Percentiles rank a stretch among this genome's conserved stretches.
Evolutionary conservation across 2,797 vertebrate genomes (phyloP).

Genomic region (Phrynocephalus forsythii): DNA sequence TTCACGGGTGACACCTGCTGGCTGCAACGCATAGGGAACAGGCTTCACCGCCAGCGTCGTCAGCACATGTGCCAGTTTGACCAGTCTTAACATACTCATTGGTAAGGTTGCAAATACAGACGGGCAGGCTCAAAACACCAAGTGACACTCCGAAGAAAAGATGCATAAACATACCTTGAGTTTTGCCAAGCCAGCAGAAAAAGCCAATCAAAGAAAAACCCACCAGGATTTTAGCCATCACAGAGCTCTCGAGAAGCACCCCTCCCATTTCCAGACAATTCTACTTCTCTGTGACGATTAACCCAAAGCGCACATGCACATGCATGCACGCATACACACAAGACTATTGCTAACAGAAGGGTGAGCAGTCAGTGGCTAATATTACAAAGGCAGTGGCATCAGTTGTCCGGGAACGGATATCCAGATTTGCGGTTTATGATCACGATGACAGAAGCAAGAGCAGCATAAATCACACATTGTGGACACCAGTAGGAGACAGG

Average conservation of each 20-base stretch:
- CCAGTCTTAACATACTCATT: not conserved
- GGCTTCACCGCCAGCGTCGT: too few species aligned
- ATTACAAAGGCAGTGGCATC: not conserved
- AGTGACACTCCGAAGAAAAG: not conserved
- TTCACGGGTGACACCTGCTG: constrained; percentile 65
- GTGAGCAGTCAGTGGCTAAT: not conserved
- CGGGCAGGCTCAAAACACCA: not conserved
- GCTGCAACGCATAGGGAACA: not conserved
- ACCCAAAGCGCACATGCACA: too few species aligned
- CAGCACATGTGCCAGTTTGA: not conserved
- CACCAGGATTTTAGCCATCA: not conserved
- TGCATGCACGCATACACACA: too few species aligned
- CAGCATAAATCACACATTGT: not conserved
- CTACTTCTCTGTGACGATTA: not conserved
- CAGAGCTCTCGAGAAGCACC: not conserved
- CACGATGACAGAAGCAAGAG: not conserved
- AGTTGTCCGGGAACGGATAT: not conserved
- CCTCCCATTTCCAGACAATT: not conserved
- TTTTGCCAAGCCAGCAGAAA: not conserved
- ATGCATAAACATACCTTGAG: not conserved
- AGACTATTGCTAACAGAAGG: not conserved
- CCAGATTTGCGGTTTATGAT: not conserved
- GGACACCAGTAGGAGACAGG: not conserved
- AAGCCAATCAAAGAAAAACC: not conserved
- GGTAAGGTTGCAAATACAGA: not conserved